Evolutionary conservation across 2,113 vertebrate genomes (phyloP), one percentile per base, ranked within the genome.

Genomic region (Bufo gargarizans): DNA sequence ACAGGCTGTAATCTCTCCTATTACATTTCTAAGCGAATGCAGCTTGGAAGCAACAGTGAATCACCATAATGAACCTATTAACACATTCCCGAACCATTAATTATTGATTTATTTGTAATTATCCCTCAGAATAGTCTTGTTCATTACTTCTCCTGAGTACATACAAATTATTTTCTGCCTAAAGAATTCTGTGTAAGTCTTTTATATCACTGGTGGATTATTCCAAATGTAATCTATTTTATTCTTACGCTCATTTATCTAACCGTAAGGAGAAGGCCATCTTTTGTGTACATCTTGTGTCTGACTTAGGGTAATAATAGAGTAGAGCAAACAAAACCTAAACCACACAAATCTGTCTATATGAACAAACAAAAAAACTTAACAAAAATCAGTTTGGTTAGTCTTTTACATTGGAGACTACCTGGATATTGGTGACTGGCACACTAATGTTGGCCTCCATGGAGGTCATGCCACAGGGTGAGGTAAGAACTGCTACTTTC

Each of bases 51-150:
- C 17, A 53, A 77, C 89, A 71, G 79, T 92, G 33, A 58, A 90
- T 93, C 93, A 93, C 55, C 10, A 69, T 88, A 90, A 88, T 85
- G 88, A 92, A 91, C 89, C 67, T 80, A 90, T 90, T 90, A 93
- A 92, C 90, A 91, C 90, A 91, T 93, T 88, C 90, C 90, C 71
- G 89, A 69, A 81, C 91, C 90, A 90, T 91, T 92, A 92, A 88
- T 91, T 92, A 92, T 91, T 92, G 91, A 93, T 92, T 92, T 92
- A 91, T 91, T 91, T 90, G 88, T 89, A 93, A 91, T 93, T 92
- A 91, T 86, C 80, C 56, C 4, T 89, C 90, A 71, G 56, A 89
- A 89, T 86, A 61, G 71, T 74, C 74, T 65, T 89, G 88, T 82
- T 2, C 83, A 84, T 69, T 86, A 90, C 72, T 90, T 82, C 17